Percentiles rank a stretch among this genome's conserved stretches.
Evolutionary conservation across 2,888 invertebrate species (phyloP).

Genomic region (Scaptomyza cyrtandrae): DNA sequence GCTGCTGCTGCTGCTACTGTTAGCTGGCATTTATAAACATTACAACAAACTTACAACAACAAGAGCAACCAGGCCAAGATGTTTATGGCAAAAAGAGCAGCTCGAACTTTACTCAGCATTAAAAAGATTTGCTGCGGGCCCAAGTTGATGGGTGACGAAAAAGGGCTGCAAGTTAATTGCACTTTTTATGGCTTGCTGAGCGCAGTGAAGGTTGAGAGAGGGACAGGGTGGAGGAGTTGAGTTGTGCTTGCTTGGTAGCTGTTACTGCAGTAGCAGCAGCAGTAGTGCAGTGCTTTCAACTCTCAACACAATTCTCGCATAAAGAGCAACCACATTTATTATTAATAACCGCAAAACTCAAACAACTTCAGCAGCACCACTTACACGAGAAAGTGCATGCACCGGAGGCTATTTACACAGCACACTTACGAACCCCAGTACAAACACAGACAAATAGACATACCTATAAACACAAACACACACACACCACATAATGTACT

Average conservation of each 20-base stretch:
- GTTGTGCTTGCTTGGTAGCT: background rate
- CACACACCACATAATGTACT: constrained; percentile 32
- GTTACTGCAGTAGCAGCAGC: constrained; percentile 26
- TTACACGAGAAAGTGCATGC: constrained; percentile 54
- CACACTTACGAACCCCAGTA: constrained; percentile 38
- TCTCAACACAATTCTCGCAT: constrained; percentile 55
- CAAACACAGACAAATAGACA: constrained; percentile 6
- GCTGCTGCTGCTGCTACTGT: background rate
- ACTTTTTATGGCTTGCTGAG: constrained; percentile 65
- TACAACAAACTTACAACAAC: constrained; percentile 26
- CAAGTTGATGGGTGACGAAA: constrained; percentile 48
- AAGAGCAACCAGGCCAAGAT: constrained; percentile 3
- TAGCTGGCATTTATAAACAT: constrained; percentile 23
- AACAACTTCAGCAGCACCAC: constrained; percentile 65
- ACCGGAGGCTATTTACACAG: constrained; percentile 55
- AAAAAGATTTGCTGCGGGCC: constrained; percentile 52
- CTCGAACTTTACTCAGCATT: constrained; percentile 57
- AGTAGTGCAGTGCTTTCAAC: constrained; percentile 27
- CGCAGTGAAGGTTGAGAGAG: background rate
- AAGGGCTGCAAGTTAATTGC: constrained; percentile 74
- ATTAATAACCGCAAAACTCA: constrained; percentile 79
- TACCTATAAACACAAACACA: constrained; percentile 12
- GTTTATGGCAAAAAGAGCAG: constrained; percentile 18
- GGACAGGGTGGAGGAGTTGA: background rate
- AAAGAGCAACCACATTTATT: constrained; percentile 79